Base-by-base conservation (phyloP, 2,888 invertebrate genomes). In the Matsumyia berberina region DNA sequence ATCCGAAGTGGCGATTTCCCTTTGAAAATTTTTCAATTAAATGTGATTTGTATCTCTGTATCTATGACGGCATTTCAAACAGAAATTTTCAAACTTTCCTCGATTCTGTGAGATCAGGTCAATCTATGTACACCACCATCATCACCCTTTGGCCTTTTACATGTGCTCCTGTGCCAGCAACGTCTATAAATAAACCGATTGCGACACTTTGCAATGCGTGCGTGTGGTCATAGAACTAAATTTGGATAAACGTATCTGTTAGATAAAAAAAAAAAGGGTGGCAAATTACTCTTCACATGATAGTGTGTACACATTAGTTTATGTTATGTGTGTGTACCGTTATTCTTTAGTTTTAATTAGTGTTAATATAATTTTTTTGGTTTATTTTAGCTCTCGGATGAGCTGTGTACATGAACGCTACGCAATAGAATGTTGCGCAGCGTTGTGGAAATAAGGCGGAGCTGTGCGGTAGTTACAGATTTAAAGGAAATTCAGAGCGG, bases 221-320 rank as follows among this genome's bases (percentile, higher is more conserved):
- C 72, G 82, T 72, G 72, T 60, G 64, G 60, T 4, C 4, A 24
- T 55, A 62, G 29, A 82, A 58, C 72, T 73, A 62, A 73, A 72
- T 66, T 78, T 67, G 82, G 66, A 46, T 66, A 62, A 72, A 73
- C 60, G 66, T 78, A 78, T 78, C 78, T 57, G 67, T 83, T 15
- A 67, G 42, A 72, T 78, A 62, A 53, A 66, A 57, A 46, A 19
- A 31, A 35, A 39, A 58, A 64, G 29, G 15, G 6, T 5, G 2
- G 46, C 4, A 19, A 57, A 67, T 67, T 67, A 60, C 49, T 53
- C n/a, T n/a, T n/a, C n/a, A 2, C 15, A 39, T 66, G 57, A 49
- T 58, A 55, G 46, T 39, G 42, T 53, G 53, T 53, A 67, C 35
- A 33, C 35, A n/a, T 9, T 51, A 12, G 31, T 33, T 33, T 73